Evolutionary conservation across 2,797 vertebrate species (phyloP).

Genomic region (Propithecus deckenii): DNA sequence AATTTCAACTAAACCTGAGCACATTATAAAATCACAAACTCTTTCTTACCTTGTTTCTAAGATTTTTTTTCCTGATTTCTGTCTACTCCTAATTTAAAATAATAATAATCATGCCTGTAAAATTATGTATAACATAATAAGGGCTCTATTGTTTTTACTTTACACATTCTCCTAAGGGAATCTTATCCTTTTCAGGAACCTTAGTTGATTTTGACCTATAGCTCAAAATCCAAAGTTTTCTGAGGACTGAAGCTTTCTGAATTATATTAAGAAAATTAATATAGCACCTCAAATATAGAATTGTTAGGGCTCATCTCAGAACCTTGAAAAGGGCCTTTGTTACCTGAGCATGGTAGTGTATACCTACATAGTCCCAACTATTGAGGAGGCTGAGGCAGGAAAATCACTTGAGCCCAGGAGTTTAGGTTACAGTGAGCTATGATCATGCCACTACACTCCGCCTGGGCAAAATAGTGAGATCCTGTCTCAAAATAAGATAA

Average conservation of each 20-base stretch:
- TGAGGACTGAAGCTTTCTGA: background rate
- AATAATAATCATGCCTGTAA: background rate
- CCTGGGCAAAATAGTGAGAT: too few relatives aligned
- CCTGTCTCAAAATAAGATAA: too few relatives aligned
- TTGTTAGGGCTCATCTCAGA: background rate
- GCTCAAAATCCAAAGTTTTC: background rate
- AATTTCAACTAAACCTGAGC: background rate
- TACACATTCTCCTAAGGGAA: background rate
- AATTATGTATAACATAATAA: background rate
- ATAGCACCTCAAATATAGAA: background rate
- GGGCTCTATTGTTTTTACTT: background rate
- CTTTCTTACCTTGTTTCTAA: background rate
- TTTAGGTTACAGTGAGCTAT: too few relatives aligned
- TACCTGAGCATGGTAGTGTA: too few relatives aligned
- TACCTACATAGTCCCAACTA: too few relatives aligned
- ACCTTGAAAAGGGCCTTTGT: background rate
- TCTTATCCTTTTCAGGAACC: background rate
- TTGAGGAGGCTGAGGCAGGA: too few relatives aligned
- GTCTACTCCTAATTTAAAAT: background rate
- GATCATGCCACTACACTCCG: too few relatives aligned
- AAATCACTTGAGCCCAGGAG: too few relatives aligned
- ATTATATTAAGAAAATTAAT: background rate
- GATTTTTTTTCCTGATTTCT: background rate
- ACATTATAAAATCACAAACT: background rate
- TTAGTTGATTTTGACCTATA: background rate